Evolutionary conservation across 2,888 invertebrate genomes (phyloP), one percentile per base, ranked within the genome.

Genomic region (Laspeyria flexula): DNA sequence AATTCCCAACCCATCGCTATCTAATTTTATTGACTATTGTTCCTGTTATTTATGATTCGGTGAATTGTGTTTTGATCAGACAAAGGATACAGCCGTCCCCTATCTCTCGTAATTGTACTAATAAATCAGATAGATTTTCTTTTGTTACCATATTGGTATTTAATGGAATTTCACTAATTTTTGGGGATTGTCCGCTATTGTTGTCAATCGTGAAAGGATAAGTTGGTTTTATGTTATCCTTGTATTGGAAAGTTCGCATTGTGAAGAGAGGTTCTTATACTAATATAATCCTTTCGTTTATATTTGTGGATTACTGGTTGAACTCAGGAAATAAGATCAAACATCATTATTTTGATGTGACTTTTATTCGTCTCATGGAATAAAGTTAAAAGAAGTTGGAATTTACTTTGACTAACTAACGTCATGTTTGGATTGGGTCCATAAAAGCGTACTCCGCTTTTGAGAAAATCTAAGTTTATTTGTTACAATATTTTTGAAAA

Each of bases 21-120:
- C 83, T 87, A 86, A 86, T 86, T 89, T 89, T 88, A 88, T 87
- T 85, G 88, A 82, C 83, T 85, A 88, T 89, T 89, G 88, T 88
- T 88, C 86, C 79, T 80, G 81, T 84, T 86, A 87, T 89, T 89
- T 89, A 89, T 87, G 86, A 87, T 82, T 83, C 82, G 77, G 77
- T 71, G 83, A 85, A 87, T 86, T 87, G 83, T 84, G 81, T 84
- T 86, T 81, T 79, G 85, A 85, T 86, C 87, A 83, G 79, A 87
- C 87, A 89, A 89, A 81, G 77, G 85, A 70, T 73, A 68, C 72
- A 75, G 77, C 79, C 77, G 66, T 79, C 81, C 78, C 71, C 81
- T 80, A 81, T 83, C 82, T 77, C 70, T 69, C 73, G 81, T 85
- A 85, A 86, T 87, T 86, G 85, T 82, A 73, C 78, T 81, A 81